Evolutionary conservation across 2,113 vertebrate species (phyloP).

Genomic region (Pedetes capensis): DNA sequence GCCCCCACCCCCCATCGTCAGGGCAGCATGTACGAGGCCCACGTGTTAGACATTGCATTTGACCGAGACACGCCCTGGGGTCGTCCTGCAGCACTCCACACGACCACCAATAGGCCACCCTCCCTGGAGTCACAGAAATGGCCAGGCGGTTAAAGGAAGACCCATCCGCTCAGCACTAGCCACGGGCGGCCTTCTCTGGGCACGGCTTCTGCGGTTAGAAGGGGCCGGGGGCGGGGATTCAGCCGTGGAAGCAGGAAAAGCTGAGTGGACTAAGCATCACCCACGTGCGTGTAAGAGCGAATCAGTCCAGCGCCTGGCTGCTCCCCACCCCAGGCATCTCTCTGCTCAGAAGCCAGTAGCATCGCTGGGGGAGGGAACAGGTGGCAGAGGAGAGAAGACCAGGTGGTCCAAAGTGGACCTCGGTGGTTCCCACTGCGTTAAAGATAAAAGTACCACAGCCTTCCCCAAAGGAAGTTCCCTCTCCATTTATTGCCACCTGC

Average conservation of each 20-base stretch:
- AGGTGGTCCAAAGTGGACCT: neutral
- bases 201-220: accelerated
- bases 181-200: neutral
- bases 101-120: neutral
- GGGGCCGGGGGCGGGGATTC: neutral
- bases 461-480: neutral
- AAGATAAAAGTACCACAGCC: no score
- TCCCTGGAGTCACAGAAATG: neutral
- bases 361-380: neutral
- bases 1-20: neutral
- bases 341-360: neutral
- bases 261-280: neutral
- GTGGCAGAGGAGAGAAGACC: neutral
- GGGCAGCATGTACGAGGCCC: conserved; percentile 61
- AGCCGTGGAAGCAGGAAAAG: accelerated
- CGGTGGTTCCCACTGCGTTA: neutral
- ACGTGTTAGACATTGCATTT: conserved; percentile 51
- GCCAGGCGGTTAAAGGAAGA: neutral
- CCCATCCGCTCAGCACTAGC: neutral
- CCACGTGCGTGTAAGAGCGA: neutral
- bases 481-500: neutral
- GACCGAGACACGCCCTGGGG: conserved; percentile 35
- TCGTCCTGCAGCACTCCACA: neutral
- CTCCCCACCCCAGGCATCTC: neutral
- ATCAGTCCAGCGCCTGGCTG: neutral